phyloP scores from a whole-genome alignment of 2,888 invertebrate genomes.

The Teinopalpus imperialis region DNA sequence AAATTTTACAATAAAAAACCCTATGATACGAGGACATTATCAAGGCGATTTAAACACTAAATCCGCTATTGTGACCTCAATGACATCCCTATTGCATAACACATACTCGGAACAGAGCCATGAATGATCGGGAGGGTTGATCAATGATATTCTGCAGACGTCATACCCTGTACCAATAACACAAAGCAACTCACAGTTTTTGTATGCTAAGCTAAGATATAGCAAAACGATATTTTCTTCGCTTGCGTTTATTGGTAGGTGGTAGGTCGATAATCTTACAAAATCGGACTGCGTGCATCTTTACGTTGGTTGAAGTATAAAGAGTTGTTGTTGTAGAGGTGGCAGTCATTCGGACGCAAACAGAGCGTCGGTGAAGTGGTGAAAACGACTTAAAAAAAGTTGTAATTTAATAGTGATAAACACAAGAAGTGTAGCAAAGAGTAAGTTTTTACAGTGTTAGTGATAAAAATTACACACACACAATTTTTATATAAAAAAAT shows the following conservation, averaged over 20 bases:
- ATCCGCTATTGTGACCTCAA: slow-evolving; percentile 69
- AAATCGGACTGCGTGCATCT: slow-evolving; percentile 74
- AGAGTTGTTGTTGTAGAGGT: slow-evolving; percentile 66
- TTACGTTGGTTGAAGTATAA: slow-evolving; percentile 77
- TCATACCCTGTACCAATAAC: slow-evolving; percentile 60
- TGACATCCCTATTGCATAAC: slow-evolving; percentile 67
- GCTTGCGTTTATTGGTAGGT: slow-evolving; percentile 55
- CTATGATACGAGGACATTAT: slow-evolving; percentile 9
- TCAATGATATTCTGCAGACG: slow-evolving; percentile 64
- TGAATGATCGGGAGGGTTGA: slow-evolving; percentile 74
- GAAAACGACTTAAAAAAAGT: slow-evolving; percentile 49
- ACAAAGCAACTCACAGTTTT: slow-evolving; percentile 25
- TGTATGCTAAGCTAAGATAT: slow-evolving; percentile 30
- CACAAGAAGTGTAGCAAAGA: slow-evolving; percentile 52
- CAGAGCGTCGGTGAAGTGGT: slow-evolving; percentile 71
- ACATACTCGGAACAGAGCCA: slow-evolving; percentile 57
- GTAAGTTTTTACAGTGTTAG: slow-evolving; percentile 54
- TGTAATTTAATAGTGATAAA: slow-evolving; percentile 51
- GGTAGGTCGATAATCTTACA: slow-evolving; percentile 71
- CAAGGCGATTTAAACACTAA: slow-evolving; percentile 33
- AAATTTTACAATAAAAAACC: no score
- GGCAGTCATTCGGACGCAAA: slow-evolving; percentile 74
- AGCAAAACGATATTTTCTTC: slow-evolving; percentile 30
- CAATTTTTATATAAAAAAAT: no score
- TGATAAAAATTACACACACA: slow-evolving; percentile 30